Percentiles rank a stretch among this genome's conserved stretches.
Evolutionary conservation across 2,888 invertebrate species (phyloP).

Genomic region (Idaea dimidiata): DNA sequence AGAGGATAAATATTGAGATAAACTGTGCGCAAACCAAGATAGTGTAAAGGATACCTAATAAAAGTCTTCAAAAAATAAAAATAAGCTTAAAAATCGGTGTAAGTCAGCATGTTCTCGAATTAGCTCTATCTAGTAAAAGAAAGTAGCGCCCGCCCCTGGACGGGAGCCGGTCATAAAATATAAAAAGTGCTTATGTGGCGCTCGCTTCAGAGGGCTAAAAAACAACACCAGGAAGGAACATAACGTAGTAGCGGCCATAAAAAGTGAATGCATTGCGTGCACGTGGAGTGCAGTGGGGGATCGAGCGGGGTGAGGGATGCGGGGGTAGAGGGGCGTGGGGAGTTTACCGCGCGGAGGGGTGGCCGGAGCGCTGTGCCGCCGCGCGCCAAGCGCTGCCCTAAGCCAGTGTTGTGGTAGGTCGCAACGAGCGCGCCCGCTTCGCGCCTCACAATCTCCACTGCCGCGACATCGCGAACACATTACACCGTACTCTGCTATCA

Average conservation of each 20-base stretch:
- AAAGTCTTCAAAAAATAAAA: background rate
- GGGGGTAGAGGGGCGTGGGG: constrained; percentile 64
- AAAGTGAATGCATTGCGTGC: constrained; percentile 78
- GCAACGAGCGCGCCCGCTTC: constrained; percentile 63
- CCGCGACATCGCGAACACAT: constrained; percentile 61
- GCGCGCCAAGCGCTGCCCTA: constrained; percentile 43
- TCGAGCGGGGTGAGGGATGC: constrained; percentile 27
- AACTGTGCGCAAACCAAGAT: background rate
- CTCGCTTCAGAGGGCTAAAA: constrained; percentile 67
- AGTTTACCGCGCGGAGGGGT: constrained; percentile 72
- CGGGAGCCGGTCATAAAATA: constrained; percentile 70
- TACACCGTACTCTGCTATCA: constrained; percentile 32
- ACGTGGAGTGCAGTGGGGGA: constrained; percentile 68
- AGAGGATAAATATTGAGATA: background rate
- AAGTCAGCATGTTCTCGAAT: constrained; percentile 51
- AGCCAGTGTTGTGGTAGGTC: constrained; percentile 85
- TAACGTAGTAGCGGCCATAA: constrained; percentile 76
- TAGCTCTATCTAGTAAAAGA: constrained; percentile 57
- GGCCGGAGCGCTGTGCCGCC: constrained; percentile 46
- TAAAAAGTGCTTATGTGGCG: constrained; percentile 78
- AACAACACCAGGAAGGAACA: constrained; percentile 72
- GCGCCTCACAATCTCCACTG: constrained; percentile 53
- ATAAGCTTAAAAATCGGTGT: constrained; percentile 8
- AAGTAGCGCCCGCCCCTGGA: constrained; percentile 57
- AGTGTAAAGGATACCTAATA: background rate